These are phyloP conservation scores for Pelecanus crispus DNA, from an alignment of 2,113 vertebrate genomes.

Conservation along the genomic window DNA sequence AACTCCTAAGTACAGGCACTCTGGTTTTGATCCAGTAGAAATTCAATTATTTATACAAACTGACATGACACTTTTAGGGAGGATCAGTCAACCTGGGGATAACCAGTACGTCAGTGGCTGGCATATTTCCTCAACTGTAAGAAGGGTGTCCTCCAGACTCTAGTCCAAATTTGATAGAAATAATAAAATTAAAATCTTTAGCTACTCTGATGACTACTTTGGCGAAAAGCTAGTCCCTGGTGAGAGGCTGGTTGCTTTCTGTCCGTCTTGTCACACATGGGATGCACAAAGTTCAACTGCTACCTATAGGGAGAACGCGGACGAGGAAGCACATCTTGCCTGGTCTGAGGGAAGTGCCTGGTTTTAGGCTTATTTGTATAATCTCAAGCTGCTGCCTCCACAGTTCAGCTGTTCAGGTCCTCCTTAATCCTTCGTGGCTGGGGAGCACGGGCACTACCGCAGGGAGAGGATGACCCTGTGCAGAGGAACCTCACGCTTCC, in stretches of 20 bases:
- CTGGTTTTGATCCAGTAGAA: neutral
- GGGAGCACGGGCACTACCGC: accelerated
- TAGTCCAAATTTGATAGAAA: neutral
- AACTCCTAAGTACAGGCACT: neutral
- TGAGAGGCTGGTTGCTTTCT: neutral
- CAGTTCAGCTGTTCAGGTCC: neutral
- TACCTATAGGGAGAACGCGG: neutral
- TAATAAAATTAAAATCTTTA: neutral
- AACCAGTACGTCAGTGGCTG: neutral
- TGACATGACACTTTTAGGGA: accelerated
- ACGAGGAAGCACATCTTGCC: neutral
- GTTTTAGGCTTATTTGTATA: neutral
- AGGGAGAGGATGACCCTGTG: neutral
- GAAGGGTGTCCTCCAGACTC: neutral
- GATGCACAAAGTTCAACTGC: neutral
- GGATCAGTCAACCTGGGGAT: neutral
- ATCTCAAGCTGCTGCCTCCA: neutral
- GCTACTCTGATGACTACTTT: neutral
- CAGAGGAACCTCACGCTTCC: neutral
- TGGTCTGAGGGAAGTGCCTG: neutral
- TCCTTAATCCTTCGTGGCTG: neutral
- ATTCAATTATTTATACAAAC: neutral
- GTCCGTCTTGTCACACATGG: neutral
- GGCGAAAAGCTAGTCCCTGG: neutral
- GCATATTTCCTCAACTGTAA: neutral